Evolutionary conservation across 1,140 invertebrate genomes (phyloP).

Genomic region (Tribolium castaneum): DNA sequence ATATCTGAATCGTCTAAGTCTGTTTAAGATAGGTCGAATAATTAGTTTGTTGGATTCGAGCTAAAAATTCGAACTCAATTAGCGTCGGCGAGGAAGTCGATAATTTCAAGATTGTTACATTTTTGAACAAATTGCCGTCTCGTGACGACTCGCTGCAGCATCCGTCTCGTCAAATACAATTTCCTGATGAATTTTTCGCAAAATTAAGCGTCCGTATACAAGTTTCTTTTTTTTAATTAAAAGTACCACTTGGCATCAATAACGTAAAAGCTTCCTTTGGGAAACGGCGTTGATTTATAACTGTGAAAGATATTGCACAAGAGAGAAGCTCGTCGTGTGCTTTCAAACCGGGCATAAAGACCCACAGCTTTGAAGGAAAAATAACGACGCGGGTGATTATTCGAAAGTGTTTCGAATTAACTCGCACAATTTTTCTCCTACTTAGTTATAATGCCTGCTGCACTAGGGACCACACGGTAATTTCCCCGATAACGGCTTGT

Average conservation of each 20-base stretch:
- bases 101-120: neutral
- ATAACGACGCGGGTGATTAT: neutral
- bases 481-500: conserved; percentile 1
- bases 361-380: neutral
- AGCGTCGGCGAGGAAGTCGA: neutral
- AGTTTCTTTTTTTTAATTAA: conserved; percentile 11
- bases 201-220: neutral
- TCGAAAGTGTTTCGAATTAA: neutral
- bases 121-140: neutral
- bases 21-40: neutral
- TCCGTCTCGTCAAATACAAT: neutral
- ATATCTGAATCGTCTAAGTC: conserved; percentile 9
- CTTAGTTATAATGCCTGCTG: too few relatives aligned
- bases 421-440: neutral
- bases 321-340: neutral
- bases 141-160: neutral
- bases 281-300: conserved; percentile 18
- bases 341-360: neutral
- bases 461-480: neutral
- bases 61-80: neutral
- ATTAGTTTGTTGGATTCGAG: conserved; percentile 12
- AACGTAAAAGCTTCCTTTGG: conserved; percentile 24
- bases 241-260: conserved; percentile 24
- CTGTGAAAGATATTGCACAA: conserved; percentile 2
- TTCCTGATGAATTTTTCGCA: neutral